phyloP scores from a whole-genome alignment of 1,140 invertebrate genomes.

The Harlomillsia oculata region DNA sequence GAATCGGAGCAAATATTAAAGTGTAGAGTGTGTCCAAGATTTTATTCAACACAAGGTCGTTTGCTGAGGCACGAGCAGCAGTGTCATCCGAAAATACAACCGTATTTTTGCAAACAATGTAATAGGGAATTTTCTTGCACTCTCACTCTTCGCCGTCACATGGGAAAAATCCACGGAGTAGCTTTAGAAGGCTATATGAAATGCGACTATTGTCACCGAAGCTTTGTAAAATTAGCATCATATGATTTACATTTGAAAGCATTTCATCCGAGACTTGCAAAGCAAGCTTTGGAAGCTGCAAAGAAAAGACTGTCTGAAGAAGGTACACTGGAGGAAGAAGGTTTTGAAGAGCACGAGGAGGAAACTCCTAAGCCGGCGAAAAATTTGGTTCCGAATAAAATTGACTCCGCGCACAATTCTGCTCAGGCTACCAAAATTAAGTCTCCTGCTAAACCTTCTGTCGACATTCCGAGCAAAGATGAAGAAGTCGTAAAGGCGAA shows the following conservation, averaged over 20 bases:
- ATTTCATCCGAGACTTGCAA: no score
- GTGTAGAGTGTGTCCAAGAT: slow-evolving; percentile 17
- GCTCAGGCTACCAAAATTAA: no score
- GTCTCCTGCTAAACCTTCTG: no score
- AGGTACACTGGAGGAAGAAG: no score
- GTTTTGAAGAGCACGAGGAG: no score
- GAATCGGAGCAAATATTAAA: neutral
- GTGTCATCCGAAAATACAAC: slow-evolving; percentile 15
- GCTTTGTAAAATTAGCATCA: slow-evolving; percentile 1
- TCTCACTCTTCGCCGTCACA: slow-evolving; percentile 15
- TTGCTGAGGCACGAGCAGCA: slow-evolving; percentile 17
- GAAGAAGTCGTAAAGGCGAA: no score
- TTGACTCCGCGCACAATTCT: no score
- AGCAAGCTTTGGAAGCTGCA: no score
- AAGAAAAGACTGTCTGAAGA: no score
- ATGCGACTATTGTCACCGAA: slow-evolving; percentile 7
- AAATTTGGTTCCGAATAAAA: no score
- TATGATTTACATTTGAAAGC: slow-evolving; percentile 4
- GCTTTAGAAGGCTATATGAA: neutral
- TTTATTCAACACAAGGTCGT: slow-evolving; percentile 2
- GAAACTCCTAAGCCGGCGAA: no score
- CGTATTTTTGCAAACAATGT: slow-evolving; percentile 10
- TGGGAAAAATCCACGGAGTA: slow-evolving; percentile 13
- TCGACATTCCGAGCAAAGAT: no score
- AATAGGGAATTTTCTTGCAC: slow-evolving; percentile 18